Evolutionary conservation across 1,140 invertebrate species (phyloP), one percentile per base, ranked within the genome.

Genomic region (Dendrolimus kikuchii): DNA sequence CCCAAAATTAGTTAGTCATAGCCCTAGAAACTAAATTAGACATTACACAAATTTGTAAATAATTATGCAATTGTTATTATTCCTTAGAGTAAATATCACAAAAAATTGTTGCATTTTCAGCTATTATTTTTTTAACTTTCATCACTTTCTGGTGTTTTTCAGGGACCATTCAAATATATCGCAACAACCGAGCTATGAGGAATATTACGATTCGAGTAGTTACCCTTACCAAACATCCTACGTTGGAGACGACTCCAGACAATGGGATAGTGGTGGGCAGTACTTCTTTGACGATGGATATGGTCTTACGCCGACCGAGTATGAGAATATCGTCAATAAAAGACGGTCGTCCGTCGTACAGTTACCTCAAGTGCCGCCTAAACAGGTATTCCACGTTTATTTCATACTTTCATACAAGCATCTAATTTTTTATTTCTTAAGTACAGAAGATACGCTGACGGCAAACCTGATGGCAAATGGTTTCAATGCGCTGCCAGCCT

Each of bases 261-360:
- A 92, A 67, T 93, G 92, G 92, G 91, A 93, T 62, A 91, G 91
- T 39, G 92, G 91, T 77, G 91, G 90, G 72, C 88, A 77, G 45
- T 87, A 85, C 63, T 75, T 83, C 55, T 77, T 65, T 51, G 71
- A 85, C 45, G 80, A 84, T 51, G 62, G 77, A 51, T 81, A 77
- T 38, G 81, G 81, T 6, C 70, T 82, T 42, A 78, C 76, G n/a
- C 74, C 79, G 7, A 81, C 71, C 4, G 82, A 83, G 64, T 82
- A 81, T 51, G 80, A 86, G 59, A 83, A 82, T 51, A 74, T 81
- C 53, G 57, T 86, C 46, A 83, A 86, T 41, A 89, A 89, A 59
- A 75, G 87, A 40, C 75, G 86, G 5, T 87, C 88, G 5, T 88
- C 87, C n/a, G 81, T 86, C 53, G 84, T 88, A 50, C 83, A 88